phyloP scores from a whole-genome alignment of 2,797 vertebrate species.

The Coregonus suidteri region DNA sequence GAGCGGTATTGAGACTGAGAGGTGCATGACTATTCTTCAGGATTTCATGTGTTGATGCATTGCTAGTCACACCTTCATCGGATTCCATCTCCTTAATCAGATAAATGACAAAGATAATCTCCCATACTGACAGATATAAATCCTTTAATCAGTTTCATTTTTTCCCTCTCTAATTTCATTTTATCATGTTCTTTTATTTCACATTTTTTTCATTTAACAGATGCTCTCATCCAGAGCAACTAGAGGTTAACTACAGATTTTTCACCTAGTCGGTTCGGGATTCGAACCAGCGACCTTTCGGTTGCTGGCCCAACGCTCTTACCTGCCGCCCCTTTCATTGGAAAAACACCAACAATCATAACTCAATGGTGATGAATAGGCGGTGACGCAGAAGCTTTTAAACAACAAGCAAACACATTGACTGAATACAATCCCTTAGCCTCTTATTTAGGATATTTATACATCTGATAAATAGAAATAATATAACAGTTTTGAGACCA shows the following conservation, averaged over 20 bases:
- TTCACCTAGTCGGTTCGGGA: no score
- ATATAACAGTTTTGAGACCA: no score
- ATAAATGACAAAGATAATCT: constrained; percentile 14
- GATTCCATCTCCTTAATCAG: constrained; percentile 8
- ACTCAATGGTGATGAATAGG: constrained; percentile 2
- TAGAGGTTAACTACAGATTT: no score
- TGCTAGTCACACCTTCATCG: neutral
- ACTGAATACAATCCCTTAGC: neutral
- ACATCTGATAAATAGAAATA: no score
- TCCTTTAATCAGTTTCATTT: neutral
- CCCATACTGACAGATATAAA: constrained; percentile 1
- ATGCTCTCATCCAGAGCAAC: no score
- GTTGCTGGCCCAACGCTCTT: no score
- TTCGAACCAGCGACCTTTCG: no score
- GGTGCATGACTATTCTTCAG: constrained; percentile 9
- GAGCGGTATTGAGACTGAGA: neutral
- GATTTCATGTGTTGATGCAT: constrained; percentile 4
- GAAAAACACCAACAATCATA: neutral
- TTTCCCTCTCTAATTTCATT: neutral
- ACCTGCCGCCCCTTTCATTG: no score
- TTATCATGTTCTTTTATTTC: neutral
- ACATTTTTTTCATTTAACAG: no score
- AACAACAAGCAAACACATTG: neutral
- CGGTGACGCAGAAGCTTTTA: neutral
- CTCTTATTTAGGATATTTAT: neutral